These are phyloP conservation scores for Oryzaephilus surinamensis DNA, from an alignment of 1,140 invertebrate species.

Conservation along the genomic window DNA sequence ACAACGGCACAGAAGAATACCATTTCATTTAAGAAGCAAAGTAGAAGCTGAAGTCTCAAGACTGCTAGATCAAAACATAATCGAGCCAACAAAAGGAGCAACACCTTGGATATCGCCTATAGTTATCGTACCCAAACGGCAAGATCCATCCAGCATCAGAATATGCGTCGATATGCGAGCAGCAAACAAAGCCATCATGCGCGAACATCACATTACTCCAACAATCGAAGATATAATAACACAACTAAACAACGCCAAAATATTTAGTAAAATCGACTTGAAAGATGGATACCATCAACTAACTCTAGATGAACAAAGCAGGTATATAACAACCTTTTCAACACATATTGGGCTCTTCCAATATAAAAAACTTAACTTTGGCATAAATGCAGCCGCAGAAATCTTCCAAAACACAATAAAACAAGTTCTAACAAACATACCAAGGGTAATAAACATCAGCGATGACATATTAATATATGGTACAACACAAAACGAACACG, in stretches of 20 bases:
- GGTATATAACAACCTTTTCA: no score
- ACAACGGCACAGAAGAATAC: conserved; percentile 5
- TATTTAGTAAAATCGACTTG: no score
- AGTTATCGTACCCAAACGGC: conserved; percentile 23
- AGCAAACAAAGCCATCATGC: conserved; percentile 30
- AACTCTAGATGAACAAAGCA: no score
- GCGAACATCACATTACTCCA: conserved; percentile 30
- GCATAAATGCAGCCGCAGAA: no score
- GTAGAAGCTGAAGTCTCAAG: conserved; percentile 6
- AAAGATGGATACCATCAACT: no score
- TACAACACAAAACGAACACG: conserved; percentile 21
- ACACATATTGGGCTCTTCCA: no score
- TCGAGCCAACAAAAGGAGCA: conserved; percentile 25
- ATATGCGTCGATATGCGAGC: conserved; percentile 34
- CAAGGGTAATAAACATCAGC: conserved; percentile 22
- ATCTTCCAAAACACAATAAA: conserved; percentile 32
- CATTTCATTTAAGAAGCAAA: conserved; percentile 6
- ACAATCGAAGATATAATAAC: conserved; percentile 28
- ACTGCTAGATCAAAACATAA: conserved; percentile 4
- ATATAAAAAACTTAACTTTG: no score
- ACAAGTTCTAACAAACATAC: conserved; percentile 22
- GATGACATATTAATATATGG: conserved; percentile 35
- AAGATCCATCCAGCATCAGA: conserved; percentile 21
- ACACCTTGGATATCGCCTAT: conserved; percentile 33
- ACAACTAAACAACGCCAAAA: no score